These are phyloP conservation scores for Labeo rohita DNA, from an alignment of 2,113 vertebrate genomes.

Conservation along the genomic window DNA sequence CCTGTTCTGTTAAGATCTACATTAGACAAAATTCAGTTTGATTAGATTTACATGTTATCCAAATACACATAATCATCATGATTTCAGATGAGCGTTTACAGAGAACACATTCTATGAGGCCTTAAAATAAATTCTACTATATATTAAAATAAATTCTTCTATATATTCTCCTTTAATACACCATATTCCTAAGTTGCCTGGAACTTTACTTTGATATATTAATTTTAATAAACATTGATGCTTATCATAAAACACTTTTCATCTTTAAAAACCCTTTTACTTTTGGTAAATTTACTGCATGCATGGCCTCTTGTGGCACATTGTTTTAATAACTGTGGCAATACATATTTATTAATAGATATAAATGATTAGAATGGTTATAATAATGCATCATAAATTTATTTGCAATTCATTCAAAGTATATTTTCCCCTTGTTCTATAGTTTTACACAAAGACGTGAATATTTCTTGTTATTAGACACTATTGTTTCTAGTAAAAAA, in stretches of 20 bases:
- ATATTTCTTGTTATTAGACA: not conserved
- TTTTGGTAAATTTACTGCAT: not conserved
- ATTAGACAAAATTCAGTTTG: constrained; percentile 47
- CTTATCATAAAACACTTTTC: not conserved
- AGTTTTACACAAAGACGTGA: not conserved
- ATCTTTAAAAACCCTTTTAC: not conserved
- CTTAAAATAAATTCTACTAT: not conserved
- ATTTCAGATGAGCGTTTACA: not conserved
- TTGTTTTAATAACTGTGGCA: not conserved
- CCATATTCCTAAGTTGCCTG: not conserved
- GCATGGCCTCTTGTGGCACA: not conserved
- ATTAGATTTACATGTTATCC: not conserved
- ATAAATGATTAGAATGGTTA: not conserved
- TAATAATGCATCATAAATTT: not conserved
- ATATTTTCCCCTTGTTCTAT: not conserved
- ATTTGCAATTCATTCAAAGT: not conserved
- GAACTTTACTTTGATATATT: not conserved
- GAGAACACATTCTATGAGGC: not conserved
- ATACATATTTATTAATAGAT: not conserved
- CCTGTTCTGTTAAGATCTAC: constrained; percentile 98
- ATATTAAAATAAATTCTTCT: not conserved
- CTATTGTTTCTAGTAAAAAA: not conserved
- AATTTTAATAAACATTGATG: not conserved
- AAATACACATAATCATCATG: not conserved
- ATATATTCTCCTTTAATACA: not conserved